These are phyloP conservation scores for Cheirogaleus major DNA, from an alignment of 2,797 vertebrate genomes.

Conservation along the genomic window DNA sequence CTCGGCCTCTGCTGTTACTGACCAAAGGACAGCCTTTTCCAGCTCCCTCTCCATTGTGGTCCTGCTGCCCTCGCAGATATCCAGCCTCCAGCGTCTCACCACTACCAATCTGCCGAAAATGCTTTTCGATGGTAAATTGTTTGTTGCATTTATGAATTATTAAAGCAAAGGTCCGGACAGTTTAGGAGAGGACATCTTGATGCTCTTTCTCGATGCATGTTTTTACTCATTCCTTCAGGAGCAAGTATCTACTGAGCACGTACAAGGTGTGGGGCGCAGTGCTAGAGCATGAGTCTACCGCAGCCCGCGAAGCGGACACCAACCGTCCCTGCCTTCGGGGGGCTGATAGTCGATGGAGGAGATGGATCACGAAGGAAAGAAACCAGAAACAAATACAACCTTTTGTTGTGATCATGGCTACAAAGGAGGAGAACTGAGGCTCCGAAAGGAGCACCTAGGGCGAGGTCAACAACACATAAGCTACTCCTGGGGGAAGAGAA, in stretches of 20 bases:
- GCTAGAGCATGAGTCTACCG: fast-evolving
- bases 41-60: not conserved
- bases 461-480: not conserved
- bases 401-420: not conserved
- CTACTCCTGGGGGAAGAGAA: not conserved
- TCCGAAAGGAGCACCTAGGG: not conserved
- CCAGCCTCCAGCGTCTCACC: not conserved
- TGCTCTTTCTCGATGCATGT: not conserved
- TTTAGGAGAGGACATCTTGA: not conserved
- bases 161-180: not conserved
- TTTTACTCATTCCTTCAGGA: not conserved
- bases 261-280: not conserved
- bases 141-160: not conserved
- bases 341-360: not conserved
- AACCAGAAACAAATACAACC: not conserved
- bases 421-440: not conserved
- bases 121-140: not conserved
- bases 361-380: not conserved
- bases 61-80: fast-evolving
- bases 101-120: not conserved
- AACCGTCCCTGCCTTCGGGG: fast-evolving
- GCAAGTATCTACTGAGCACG: not conserved
- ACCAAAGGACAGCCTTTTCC: not conserved
- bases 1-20: not conserved
- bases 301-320: not conserved